Evolutionary conservation across 2,797 vertebrate genomes (phyloP).

Genomic region (Benthosema pterotum): DNA sequence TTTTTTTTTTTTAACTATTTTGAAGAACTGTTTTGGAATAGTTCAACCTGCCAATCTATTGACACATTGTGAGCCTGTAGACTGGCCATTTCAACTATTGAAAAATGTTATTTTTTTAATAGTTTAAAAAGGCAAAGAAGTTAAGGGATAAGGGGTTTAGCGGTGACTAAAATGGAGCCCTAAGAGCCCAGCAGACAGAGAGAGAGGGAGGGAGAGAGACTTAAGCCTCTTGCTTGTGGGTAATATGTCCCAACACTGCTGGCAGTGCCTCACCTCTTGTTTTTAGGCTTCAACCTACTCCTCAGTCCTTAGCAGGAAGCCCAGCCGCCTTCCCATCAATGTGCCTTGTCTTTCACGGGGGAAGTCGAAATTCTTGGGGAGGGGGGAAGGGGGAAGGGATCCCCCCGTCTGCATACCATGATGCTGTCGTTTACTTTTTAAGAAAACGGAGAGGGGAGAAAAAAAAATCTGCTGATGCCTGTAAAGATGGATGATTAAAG

Average conservation of each 20-base stretch:
- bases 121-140: too few relatives aligned
- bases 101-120: too few relatives aligned
- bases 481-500: not conserved
- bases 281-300: slow-evolving; percentile 57
- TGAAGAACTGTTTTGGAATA: too few relatives aligned
- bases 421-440: slow-evolving; percentile 54
- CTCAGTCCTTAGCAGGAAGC: slow-evolving; percentile 67
- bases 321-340: slow-evolving; percentile 56
- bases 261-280: slow-evolving; percentile 45
- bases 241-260: slow-evolving; percentile 48
- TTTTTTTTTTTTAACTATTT: too few relatives aligned
- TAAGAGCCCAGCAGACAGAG: slow-evolving; percentile 1
- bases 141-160: too few relatives aligned
- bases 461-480: not conserved
- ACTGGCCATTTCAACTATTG: too few relatives aligned
- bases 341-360: slow-evolving; percentile 42
- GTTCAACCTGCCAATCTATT: too few relatives aligned
- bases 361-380: slow-evolving; percentile 25
- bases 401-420: slow-evolving; percentile 6
- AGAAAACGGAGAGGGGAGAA: not conserved
- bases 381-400: not conserved
- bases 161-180: too few relatives aligned
- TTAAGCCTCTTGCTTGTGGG: slow-evolving; percentile 24
- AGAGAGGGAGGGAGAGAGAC: slow-evolving; percentile 22
- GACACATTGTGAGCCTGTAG: too few relatives aligned